These are phyloP conservation scores for Parthenolecanium corni DNA, from an alignment of 2,888 invertebrate species.

Conservation along the genomic window DNA sequence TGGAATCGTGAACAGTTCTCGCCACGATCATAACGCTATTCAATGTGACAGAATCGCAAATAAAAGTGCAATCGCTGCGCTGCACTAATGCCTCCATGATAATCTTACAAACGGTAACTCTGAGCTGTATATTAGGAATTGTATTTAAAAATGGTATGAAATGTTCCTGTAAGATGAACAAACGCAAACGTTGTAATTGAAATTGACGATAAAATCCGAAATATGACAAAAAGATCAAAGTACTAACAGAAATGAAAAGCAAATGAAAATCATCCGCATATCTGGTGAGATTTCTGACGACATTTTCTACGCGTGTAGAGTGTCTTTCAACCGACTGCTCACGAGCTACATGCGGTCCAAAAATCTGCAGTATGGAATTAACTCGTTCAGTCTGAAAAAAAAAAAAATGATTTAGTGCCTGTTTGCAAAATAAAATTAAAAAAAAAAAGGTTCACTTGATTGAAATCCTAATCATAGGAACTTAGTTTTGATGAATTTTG, in stretches of 20 bases:
- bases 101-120: constrained; percentile 71
- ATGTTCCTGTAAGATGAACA: constrained; percentile 49
- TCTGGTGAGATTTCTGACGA: constrained; percentile 37
- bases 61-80: constrained; percentile 37
- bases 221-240: neutral
- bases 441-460: no score
- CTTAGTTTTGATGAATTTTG: no score
- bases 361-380: constrained; percentile 70
- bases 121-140: constrained; percentile 71
- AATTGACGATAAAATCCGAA: neutral
- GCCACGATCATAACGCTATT: constrained; percentile 81
- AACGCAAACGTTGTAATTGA: neutral
- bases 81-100: constrained; percentile 46
- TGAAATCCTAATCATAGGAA: no score
- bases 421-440: no score
- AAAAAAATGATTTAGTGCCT: no score
- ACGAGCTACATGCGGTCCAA: constrained; percentile 69
- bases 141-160: constrained; percentile 82
- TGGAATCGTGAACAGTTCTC: constrained; percentile 81
- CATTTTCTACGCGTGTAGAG: constrained; percentile 63
- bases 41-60: constrained; percentile 73
- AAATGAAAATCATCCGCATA: constrained; percentile 10
- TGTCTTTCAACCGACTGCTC: constrained; percentile 66
- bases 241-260: constrained; percentile 10
- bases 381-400: constrained; percentile 46